Evolutionary conservation across 2,888 invertebrate species (phyloP).

Genomic region (Pegoplata infirma): DNA sequence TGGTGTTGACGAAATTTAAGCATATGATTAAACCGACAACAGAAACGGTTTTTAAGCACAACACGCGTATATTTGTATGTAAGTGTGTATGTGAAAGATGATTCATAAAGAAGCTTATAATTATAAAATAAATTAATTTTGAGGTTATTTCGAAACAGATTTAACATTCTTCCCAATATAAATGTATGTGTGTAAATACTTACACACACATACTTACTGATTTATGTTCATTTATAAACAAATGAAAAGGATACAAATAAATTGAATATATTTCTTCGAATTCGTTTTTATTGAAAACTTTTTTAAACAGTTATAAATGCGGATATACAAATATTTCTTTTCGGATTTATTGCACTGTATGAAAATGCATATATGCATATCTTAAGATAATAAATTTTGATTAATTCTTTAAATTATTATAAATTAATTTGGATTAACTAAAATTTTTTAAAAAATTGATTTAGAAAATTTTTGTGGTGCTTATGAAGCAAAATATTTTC

Average conservation of each 20-base stretch:
- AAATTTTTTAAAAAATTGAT: too few species aligned
- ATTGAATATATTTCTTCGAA: not conserved
- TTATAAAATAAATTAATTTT: constrained; percentile 1
- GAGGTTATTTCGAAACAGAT: not conserved
- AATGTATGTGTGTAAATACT: too few species aligned
- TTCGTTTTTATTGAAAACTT: not conserved
- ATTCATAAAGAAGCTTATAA: not conserved
- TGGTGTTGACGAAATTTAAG: too few species aligned
- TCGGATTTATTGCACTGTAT: not conserved
- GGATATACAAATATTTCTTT: not conserved
- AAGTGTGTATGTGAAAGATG: not conserved
- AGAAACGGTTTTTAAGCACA: not conserved
- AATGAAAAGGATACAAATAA: not conserved
- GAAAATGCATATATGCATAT: too few species aligned
- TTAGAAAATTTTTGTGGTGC: too few species aligned
- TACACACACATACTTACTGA: not conserved
- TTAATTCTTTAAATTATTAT: too few species aligned
- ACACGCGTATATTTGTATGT: not conserved
- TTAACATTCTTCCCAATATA: not conserved
- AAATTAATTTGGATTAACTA: too few species aligned
- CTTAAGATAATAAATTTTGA: too few species aligned
- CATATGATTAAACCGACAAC: not conserved
- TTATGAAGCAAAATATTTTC: too few species aligned
- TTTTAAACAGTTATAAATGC: not conserved
- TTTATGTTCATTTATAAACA: not conserved